Base-by-base conservation (phyloP, 2,113 vertebrate species). In the Galbula dea region DNA sequence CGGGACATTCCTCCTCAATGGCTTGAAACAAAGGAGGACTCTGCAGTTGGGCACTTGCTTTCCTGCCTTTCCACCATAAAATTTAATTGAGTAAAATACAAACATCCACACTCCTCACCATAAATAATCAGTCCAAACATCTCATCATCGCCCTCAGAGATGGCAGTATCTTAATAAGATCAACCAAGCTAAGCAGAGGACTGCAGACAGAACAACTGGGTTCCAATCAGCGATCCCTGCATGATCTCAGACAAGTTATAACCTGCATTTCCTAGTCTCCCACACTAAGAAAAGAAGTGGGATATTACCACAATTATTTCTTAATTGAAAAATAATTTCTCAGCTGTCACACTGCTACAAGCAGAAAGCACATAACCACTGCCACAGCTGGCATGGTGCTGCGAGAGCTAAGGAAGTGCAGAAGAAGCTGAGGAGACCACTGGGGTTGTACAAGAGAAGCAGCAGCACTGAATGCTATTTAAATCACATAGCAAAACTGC, bases 111-210 rank as follows among this genome's bases (percentile, higher is more conserved):
- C 77, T 87, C 67, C 74, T 86, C 61, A 71, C 61, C n/a, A 36
- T 89, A 94, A 95, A 94, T 90, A 96, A 94, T 89, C 92, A 76
- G 57, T 74, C 49, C 73, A 89, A 96, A 76, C 29, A 84, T 96
- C 92, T 94, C 89, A 66, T 73, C 76, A 71, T 49, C 32, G 78
- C 86, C 36, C 86, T 83, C 62, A 32, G 83, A 91, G 52, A 67
- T 74, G 72, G 88, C 88, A 88, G 61, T 95, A 93, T 97, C 94
- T 96, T 92, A 96, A 76, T 81, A 85, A 89, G 80, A 95, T 96
- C 91, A 63, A 59, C 76, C 80, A 88, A 21, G 80, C 82, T 74
- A 85, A 69, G 74, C 3, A 0, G 69, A 94, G 83, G 61, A 94
- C 85, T 83, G 90, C 61, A 96, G 75, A 85, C 85, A 91, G 78